Evolutionary conservation across 2,888 invertebrate species (phyloP), one percentile per base, ranked within the genome.

Genomic region (Linnaemya tessellans): DNA sequence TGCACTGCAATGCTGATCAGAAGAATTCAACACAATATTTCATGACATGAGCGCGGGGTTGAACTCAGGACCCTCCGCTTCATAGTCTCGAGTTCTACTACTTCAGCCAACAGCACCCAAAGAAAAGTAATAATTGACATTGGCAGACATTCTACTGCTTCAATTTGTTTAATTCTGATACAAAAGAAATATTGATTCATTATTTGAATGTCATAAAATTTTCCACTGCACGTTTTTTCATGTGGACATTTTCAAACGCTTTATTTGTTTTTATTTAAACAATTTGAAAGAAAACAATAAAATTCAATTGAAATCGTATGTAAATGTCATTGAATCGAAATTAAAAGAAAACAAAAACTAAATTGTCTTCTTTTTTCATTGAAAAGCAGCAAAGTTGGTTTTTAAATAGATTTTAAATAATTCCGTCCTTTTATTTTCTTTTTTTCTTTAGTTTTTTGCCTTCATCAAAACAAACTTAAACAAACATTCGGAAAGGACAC

Each of bases 401-500:
- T 65, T 58, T 43, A 43, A 71, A 71, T 46, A 38, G 7, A 65
- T 73, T 71, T 56, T 56, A 46, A 65, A 64, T 15, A 60, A 38
- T 15, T 41, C 13, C 15, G 0, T 46, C 20, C 10, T 25, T 65
- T 58, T 13, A n/a, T 70, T 67, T 22, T 46, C 43, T 54, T 13
- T 30, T 30, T 2, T 30, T 15, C n/a, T 65, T 58, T 9, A 20
- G 62, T 67, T 22, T 46, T 65, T 43, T 13, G 46, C 9, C 38
- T 51, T 56, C 10, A 25, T 4, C 13, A 25, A 64, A 75, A 64
- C 11, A 67, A 77, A 20, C 46, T 49, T 22, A 60, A 73, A 22
- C 22, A 80, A 80, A 74, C 58, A 80, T 22, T 77, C 18, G 1
- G 30, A 13, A 74, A 20, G 41, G 49, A 73, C 58, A 35, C 51